A percentile compares a stretch with the other conserved stretches of the same genome.
Evolutionary conservation across 30 jellyfish, hydroid and myxozoan species (phyloP).

Genomic region (Cassiopea andromeda): DNA sequence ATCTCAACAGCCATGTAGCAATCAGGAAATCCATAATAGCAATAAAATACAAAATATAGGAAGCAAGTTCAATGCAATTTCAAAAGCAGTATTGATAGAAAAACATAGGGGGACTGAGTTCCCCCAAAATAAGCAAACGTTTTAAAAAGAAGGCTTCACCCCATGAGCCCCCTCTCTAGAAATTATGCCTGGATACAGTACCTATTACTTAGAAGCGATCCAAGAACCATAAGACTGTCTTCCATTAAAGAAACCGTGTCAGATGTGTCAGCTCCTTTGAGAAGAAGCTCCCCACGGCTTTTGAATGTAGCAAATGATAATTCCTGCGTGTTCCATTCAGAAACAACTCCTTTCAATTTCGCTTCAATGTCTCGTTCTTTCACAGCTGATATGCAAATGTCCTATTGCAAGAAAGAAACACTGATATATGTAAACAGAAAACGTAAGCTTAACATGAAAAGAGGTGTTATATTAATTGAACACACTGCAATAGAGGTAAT

Average conservation of each 20-base stretch:
- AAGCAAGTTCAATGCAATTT: too few relatives aligned
- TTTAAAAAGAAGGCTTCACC: too few relatives aligned
- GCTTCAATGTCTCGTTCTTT: constrained; percentile 93
- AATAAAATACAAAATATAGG: too few relatives aligned
- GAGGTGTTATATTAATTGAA: too few relatives aligned
- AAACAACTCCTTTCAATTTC: constrained; percentile 73
- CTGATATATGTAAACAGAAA: neutral
- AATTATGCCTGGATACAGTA: neutral
- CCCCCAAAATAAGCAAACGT: too few relatives aligned
- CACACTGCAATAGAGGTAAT: too few relatives aligned
- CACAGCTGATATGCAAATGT: constrained; percentile 87
- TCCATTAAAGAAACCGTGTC: constrained; percentile 88
- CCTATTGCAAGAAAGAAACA: constrained; percentile 35
- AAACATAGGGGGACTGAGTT: too few relatives aligned
- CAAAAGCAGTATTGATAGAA: too few relatives aligned
- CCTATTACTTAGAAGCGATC: constrained; percentile 90
- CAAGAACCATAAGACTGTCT: constrained; percentile 91
- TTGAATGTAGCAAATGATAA: constrained; percentile 74
- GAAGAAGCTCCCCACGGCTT: constrained; percentile 86
- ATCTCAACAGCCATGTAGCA: too few relatives aligned
- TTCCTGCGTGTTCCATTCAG: constrained; percentile 91
- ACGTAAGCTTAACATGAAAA: too few relatives aligned
- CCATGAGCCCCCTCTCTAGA: too few relatives aligned
- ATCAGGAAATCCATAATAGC: too few relatives aligned
- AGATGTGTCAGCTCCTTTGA: constrained; percentile 83